These are phyloP conservation scores for Cephalotes varians DNA, from an alignment of 2,888 invertebrate species.

Conservation along the genomic window DNA sequence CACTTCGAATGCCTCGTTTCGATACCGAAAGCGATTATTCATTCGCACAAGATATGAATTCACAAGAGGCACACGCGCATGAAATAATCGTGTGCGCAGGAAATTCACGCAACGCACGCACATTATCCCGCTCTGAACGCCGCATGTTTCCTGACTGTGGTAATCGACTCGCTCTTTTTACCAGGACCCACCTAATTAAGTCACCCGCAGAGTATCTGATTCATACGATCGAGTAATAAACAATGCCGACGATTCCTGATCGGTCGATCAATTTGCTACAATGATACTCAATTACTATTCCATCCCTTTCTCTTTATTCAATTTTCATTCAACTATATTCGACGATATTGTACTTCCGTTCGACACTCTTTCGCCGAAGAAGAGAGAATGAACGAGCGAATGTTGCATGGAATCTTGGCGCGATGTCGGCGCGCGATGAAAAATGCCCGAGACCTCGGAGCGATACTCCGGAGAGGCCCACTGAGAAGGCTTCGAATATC, in stretches of 20 bases:
- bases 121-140: constrained; percentile 57
- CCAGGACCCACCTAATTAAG: constrained; percentile 71
- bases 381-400: constrained; percentile 50
- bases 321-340: background rate
- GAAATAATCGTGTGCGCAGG: constrained; percentile 65
- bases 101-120: constrained; percentile 67
- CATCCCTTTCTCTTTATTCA: constrained; percentile 40
- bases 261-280: constrained; percentile 57
- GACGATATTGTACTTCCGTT: background rate
- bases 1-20: constrained; percentile 23
- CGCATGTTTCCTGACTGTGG: constrained; percentile 52
- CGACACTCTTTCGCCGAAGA: constrained; percentile 29
- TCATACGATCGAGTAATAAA: constrained; percentile 71
- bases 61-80: constrained; percentile 62
- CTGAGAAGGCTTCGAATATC: constrained; percentile 79
- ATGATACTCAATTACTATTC: constrained; percentile 21
- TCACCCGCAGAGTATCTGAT: constrained; percentile 72
- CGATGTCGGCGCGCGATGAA: constrained; percentile 77
- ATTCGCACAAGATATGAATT: constrained; percentile 65
- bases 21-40: constrained; percentile 66
- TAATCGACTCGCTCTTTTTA: constrained; percentile 68
- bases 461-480: constrained; percentile 75
- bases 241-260: constrained; percentile 34
- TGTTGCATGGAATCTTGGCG: constrained; percentile 68
- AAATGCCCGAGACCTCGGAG: constrained; percentile 76